Base-by-base conservation (phyloP, 2,888 invertebrate genomes). In the Drosophila lacicola region DNA sequence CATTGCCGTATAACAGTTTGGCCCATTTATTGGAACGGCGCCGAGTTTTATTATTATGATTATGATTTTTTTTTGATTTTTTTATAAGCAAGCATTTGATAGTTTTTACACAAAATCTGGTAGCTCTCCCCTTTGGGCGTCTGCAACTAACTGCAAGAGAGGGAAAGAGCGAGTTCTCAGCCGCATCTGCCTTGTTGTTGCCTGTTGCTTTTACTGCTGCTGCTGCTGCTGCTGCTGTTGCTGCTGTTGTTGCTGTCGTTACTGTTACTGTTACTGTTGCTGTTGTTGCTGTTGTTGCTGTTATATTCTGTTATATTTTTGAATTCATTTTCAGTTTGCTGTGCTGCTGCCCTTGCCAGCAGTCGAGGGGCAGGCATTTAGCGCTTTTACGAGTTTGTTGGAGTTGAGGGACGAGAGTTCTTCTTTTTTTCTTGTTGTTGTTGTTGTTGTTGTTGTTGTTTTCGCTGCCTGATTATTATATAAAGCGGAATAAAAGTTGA, bases 1-100 rank as follows among this genome's bases (percentile, higher is more conserved):
- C 61, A 34, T 37, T 45, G 61, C 55, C 56, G 29, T 41, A 46
- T 45, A 41, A 45, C 54, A 65, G 25, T 66, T 11, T 6, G 46
- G 19, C 36, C 61, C 37, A 21, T 58, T 13, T 11, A 37, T 44
- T 17, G 37, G n/a, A 19, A 41, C 51, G 41, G 46, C 33, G 49
- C 49, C 42, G 41, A 36, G 9, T 55, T 53, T 53, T 58, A 62
- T 62, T 47, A 29, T 29, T 29, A 29, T 17, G 17, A 17, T 8
- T 29, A 8, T 29, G 8, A 25, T 25, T 25, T 5, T 29, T 29
- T 5, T 58, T 1, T 33, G 17, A 29, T 10, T n/a, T 36, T 10
- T 39, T n/a, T n/a, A 10, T 42, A 19, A 51, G 45, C 39, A 60
- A 60, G 42, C 47, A 49, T 57, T 44, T 36, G n/a, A 11, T 44